Evolutionary conservation across 2,888 invertebrate species (phyloP).

Genomic region (Latrodectus elegans): DNA sequence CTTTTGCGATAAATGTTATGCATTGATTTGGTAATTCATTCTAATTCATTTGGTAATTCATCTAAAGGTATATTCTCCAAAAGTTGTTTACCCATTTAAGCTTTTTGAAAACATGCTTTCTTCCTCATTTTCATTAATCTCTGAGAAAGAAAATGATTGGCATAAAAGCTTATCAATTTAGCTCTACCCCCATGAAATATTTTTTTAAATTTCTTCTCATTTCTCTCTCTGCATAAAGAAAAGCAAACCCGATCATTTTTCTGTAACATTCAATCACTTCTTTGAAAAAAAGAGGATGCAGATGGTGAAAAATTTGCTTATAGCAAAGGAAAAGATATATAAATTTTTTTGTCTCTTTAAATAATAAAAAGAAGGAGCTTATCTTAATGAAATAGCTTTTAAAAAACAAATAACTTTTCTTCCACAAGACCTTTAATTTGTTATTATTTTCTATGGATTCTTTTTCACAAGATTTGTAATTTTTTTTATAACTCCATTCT

Average conservation of each 20-base stretch:
- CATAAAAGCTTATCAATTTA: slow-evolving; percentile 68
- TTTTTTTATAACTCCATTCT: slow-evolving; percentile 61
- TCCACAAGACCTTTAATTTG: slow-evolving; percentile 55
- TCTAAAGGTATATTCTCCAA: background rate
- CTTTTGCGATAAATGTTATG: slow-evolving; percentile 55
- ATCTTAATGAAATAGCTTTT: slow-evolving; percentile 67
- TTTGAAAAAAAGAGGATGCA: slow-evolving; percentile 61
- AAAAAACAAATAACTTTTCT: slow-evolving; percentile 57
- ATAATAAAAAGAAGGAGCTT: slow-evolving; percentile 45
- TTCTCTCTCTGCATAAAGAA: slow-evolving; percentile 28
- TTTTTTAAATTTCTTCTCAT: slow-evolving; percentile 17
- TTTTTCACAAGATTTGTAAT: slow-evolving; percentile 52
- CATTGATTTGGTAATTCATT: slow-evolving; percentile 50
- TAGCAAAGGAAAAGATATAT: background rate
- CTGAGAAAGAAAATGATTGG: slow-evolving; percentile 64
- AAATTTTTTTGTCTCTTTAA: slow-evolving; percentile 2
- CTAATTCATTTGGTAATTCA: slow-evolving; percentile 35
- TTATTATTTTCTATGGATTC: slow-evolving; percentile 63
- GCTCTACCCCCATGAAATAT: slow-evolving; percentile 53
- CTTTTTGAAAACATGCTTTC: slow-evolving; percentile 47
- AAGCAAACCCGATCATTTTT: slow-evolving; percentile 64
- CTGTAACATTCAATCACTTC: slow-evolving; percentile 66
- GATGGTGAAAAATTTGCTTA: slow-evolving; percentile 58
- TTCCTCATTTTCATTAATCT: slow-evolving; percentile 60
- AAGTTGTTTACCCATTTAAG: slow-evolving; percentile 35